Percentiles rank a stretch among this genome's conserved stretches.
Evolutionary conservation across 2,888 invertebrate species (phyloP).

Genomic region (Perizoma affinitatum): DNA sequence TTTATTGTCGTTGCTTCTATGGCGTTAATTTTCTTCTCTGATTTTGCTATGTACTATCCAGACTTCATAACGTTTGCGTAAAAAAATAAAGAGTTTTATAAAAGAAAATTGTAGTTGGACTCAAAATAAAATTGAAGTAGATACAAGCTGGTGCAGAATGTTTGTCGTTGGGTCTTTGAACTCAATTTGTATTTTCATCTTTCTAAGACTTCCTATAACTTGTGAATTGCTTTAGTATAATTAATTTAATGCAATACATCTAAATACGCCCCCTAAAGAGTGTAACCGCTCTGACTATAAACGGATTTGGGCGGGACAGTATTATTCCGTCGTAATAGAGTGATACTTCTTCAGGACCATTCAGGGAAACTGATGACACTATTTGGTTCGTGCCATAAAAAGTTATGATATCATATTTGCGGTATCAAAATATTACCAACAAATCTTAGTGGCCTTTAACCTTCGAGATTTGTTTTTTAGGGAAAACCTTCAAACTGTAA

Average conservation of each 20-base stretch:
- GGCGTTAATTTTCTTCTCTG: conserved; percentile 12
- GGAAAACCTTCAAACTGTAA: conserved; percentile 32
- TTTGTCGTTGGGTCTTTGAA: conserved; percentile 24
- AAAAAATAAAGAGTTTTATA: conserved; percentile 21
- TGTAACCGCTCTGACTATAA: conserved; percentile 71
- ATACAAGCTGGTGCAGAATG: conserved; percentile 26
- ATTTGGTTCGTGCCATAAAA: conserved; percentile 78
- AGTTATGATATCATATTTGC: conserved; percentile 74
- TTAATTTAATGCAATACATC: conserved; percentile 58
- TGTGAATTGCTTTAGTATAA: conserved; percentile 10
- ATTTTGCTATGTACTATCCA: conserved; percentile 7
- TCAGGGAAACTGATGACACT: conserved; percentile 73
- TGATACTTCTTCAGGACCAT: conserved; percentile 73
- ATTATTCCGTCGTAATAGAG: conserved; percentile 72
- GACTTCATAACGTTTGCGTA: conserved; percentile 10
- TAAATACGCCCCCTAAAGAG: conserved; percentile 59
- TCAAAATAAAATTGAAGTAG: conserved; percentile 28
- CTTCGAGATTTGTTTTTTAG: conserved; percentile 48
- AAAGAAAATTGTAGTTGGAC: conserved; percentile 20
- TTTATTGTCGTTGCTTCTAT: conserved; percentile 13
- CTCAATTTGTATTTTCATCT: conserved; percentile 21
- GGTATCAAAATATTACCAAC: conserved; percentile 71
- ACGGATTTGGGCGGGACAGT: conserved; percentile 71
- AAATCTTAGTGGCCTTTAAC: conserved; percentile 54
- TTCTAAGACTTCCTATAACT: conserved; percentile 8